These are phyloP conservation scores for Coenobita brevimanus DNA, from an alignment of 1,140 invertebrate genomes.

Conservation along the genomic window DNA sequence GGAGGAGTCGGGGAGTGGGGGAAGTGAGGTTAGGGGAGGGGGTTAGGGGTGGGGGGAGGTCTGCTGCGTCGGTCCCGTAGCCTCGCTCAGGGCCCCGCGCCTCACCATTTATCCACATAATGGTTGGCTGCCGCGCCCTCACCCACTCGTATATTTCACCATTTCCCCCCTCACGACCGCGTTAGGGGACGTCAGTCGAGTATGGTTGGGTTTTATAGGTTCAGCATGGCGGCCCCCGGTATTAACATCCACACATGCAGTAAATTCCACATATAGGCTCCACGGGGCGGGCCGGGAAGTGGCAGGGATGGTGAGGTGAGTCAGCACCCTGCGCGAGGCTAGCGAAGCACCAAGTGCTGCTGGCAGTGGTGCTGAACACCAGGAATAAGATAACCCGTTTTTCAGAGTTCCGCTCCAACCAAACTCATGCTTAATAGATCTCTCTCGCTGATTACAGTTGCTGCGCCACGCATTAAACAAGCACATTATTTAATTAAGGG, in stretches of 20 bases:
- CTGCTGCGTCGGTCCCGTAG: conserved; percentile 57
- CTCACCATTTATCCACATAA: conserved; percentile 63
- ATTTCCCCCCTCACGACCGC: conserved; percentile 20
- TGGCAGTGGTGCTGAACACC: conserved; percentile 59
- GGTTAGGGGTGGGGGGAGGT: conserved; percentile 40
- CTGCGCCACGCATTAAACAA: conserved; percentile 16
- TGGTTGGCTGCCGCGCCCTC: conserved; percentile 49
- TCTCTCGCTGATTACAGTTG: conserved; percentile 54
- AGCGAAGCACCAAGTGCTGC: conserved; percentile 50
- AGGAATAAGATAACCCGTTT: conserved; percentile 58
- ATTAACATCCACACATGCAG: too few relatives aligned
- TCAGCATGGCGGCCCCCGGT: neutral
- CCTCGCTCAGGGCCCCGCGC: conserved; percentile 54
- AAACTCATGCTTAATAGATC: conserved; percentile 64
- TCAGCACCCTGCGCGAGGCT: conserved; percentile 50
- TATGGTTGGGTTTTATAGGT: conserved; percentile 13
- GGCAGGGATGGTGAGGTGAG: conserved; percentile 54
- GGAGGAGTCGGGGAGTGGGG: conserved; percentile 34
- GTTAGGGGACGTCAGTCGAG: too few relatives aligned
- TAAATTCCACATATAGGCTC: too few relatives aligned
- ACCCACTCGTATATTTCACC: conserved; percentile 56
- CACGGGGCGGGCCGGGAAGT: conserved; percentile 28
- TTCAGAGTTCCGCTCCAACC: conserved; percentile 55
- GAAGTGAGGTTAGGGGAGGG: conserved; percentile 34
- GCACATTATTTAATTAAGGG: neutral